Evolutionary conservation across 2,888 invertebrate species (phyloP).

Genomic region (Palloptera scutellata): DNA sequence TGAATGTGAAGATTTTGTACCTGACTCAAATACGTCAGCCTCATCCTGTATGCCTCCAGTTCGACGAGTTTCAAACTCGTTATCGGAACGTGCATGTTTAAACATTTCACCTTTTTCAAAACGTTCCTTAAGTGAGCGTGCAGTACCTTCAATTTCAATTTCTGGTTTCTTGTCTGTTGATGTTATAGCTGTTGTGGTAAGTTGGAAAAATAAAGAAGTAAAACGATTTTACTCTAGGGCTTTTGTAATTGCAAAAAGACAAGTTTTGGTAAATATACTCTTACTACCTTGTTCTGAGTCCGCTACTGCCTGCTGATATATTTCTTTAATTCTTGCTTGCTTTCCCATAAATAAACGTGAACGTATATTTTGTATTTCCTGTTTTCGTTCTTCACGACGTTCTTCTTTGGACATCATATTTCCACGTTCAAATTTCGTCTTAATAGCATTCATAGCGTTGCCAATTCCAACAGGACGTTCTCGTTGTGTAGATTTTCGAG

Average conservation of each 20-base stretch:
- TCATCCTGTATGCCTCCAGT: conserved; percentile 68
- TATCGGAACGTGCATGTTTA: conserved; percentile 68
- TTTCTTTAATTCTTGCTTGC: conserved; percentile 89
- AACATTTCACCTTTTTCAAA: conserved; percentile 82
- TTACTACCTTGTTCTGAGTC: conserved; percentile 75
- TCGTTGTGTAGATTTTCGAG: conserved; percentile 69
- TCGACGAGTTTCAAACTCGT: conserved; percentile 64
- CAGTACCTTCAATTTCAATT: conserved; percentile 67
- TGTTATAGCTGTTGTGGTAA: conserved; percentile 16
- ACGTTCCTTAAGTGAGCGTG: conserved; percentile 76
- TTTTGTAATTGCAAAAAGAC: background rate
- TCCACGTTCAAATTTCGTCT: conserved; percentile 81
- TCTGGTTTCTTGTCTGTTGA: conserved; percentile 64
- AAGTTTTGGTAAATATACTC: background rate
- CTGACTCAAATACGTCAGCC: conserved; percentile 80
- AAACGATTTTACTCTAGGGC: background rate
- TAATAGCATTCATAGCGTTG: conserved; percentile 82
- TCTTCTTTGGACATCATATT: conserved; percentile 69
- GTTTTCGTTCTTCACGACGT: conserved; percentile 82
- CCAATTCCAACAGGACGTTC: conserved; percentile 82
- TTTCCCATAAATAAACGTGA: conserved; percentile 88
- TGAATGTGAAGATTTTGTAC: conserved; percentile 59
- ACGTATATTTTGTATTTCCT: conserved; percentile 87
- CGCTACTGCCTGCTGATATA: conserved; percentile 89
- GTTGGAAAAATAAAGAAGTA: background rate